These are phyloP conservation scores for Podargus strigoides DNA, from an alignment of 2,797 vertebrate species.

Conservation along the genomic window DNA sequence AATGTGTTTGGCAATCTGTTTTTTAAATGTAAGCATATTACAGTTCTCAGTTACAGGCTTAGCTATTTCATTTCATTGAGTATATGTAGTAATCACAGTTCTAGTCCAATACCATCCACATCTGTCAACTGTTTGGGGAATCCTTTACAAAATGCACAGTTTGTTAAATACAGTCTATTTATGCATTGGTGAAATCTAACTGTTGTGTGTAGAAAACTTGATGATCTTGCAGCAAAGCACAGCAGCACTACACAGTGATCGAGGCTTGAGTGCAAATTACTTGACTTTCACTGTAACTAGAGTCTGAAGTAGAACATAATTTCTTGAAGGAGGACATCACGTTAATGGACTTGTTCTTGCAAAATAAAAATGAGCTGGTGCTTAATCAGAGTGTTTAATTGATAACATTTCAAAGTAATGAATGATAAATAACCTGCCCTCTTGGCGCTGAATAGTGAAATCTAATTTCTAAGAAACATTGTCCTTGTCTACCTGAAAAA, in stretches of 20 bases:
- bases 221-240: background rate
- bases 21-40: background rate
- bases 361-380: background rate
- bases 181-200: background rate
- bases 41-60: background rate
- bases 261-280: background rate
- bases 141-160: background rate
- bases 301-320: background rate
- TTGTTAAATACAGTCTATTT: background rate
- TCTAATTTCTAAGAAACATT: background rate
- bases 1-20: background rate
- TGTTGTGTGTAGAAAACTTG: background rate
- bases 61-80: background rate
- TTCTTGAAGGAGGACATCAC: background rate
- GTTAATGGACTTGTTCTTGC: background rate
- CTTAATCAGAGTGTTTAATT: background rate
- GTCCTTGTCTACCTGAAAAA: background rate
- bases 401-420: background rate
- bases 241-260: background rate
- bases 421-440: background rate
- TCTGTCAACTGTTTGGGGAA: background rate
- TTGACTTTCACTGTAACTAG: background rate
- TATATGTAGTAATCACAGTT: background rate
- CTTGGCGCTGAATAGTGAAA: background rate
- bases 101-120: background rate